These are phyloP conservation scores for Euplexia lucipara DNA, from an alignment of 2,888 invertebrate genomes.

Conservation along the genomic window DNA sequence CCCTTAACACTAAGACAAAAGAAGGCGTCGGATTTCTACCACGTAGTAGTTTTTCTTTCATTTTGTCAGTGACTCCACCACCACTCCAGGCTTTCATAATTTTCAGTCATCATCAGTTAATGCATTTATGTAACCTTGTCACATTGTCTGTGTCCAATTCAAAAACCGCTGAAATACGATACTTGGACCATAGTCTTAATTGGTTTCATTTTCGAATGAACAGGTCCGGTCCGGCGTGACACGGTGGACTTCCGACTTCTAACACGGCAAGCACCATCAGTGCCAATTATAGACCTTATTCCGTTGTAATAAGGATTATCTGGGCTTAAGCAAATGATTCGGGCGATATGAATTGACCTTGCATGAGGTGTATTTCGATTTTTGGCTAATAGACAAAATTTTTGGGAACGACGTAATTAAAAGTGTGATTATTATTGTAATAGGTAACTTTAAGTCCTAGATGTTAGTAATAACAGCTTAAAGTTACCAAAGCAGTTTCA, in stretches of 20 bases:
- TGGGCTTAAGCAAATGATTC: conserved; percentile 39
- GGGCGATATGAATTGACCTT: conserved; percentile 38
- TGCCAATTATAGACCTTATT: conserved; percentile 75
- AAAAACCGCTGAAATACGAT: conserved; percentile 57
- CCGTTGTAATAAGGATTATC: conserved; percentile 68
- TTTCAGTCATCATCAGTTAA: too few species aligned
- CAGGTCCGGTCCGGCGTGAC: conserved; percentile 84
- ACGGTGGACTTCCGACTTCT: conserved; percentile 79
- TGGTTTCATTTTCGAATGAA: conserved; percentile 90
- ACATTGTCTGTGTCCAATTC: too few species aligned
- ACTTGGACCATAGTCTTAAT: conserved; percentile 80
- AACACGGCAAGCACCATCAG: conserved; percentile 69
- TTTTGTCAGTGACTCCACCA: too few species aligned
- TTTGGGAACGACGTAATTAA: neutral
- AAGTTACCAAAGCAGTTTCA: too few species aligned
- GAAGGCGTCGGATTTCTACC: too few species aligned
- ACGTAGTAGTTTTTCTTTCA: too few species aligned
- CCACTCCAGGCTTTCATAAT: too few species aligned
- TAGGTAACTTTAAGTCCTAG: too few species aligned
- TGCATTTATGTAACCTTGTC: too few species aligned
- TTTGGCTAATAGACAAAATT: conserved; percentile 23
- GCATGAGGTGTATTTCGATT: conserved; percentile 39
- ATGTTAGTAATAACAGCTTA: too few species aligned
- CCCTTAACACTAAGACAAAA: too few species aligned
- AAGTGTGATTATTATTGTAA: neutral